A percentile compares a stretch with the other conserved stretches of the same genome.
phyloP scores from a whole-genome alignment of 2,797 vertebrate species.

The Orientallactaga sibirica region DNA sequence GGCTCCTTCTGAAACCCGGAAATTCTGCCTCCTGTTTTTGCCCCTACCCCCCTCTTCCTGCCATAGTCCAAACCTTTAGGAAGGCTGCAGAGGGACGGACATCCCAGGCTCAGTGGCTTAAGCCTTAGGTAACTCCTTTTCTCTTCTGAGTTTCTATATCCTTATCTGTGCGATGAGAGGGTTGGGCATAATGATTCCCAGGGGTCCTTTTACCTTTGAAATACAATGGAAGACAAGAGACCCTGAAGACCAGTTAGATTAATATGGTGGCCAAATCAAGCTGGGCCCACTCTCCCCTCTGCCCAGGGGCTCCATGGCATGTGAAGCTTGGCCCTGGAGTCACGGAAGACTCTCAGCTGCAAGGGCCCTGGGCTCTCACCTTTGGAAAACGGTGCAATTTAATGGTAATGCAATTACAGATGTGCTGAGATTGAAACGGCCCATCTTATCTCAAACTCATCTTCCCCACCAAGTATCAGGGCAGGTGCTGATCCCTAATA shows the following conservation, averaged over 20 bases:
- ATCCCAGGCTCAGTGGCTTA: not conserved
- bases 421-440: slow-evolving; percentile 84
- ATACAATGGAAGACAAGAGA: slow-evolving; percentile 74
- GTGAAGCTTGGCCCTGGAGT: slow-evolving; percentile 66
- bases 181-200: slow-evolving; percentile 61
- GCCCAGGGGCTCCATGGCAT: slow-evolving; percentile 41
- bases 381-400: slow-evolving; percentile 84
- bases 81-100: not conserved
- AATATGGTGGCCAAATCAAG: slow-evolving; percentile 64
- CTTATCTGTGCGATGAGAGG: slow-evolving; percentile 63
- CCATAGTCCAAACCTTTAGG: not conserved
- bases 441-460: slow-evolving; percentile 83
- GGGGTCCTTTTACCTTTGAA: slow-evolving; percentile 64
- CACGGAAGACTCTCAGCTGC: slow-evolving; percentile 64
- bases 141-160: slow-evolving; percentile 53
- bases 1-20: not conserved
- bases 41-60: not conserved
- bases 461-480: slow-evolving; percentile 80
- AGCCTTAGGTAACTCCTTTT: slow-evolving; percentile 67
- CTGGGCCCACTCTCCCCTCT: slow-evolving; percentile 35
- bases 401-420: slow-evolving; percentile 85
- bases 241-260: slow-evolving; percentile 62
- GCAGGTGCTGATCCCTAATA: slow-evolving; percentile 83
- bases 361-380: slow-evolving; percentile 80
- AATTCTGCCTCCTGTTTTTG: not conserved